A percentile compares a stretch with the other conserved stretches of the same genome.
phyloP scores from a whole-genome alignment of 2,888 invertebrate species.

The Ormyrus labotus region DNA sequence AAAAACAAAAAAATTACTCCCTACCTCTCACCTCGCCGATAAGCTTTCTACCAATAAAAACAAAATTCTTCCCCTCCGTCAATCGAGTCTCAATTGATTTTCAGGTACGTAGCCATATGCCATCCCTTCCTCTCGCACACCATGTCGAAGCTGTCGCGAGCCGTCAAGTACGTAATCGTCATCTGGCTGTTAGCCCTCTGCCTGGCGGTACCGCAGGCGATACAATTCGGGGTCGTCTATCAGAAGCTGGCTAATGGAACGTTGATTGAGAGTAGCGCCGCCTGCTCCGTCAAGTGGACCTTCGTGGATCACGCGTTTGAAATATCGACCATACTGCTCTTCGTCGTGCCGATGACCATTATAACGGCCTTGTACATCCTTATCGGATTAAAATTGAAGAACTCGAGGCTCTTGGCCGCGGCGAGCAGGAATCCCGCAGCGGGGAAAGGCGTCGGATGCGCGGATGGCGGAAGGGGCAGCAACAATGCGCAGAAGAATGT shows the following conservation, averaged over 20 bases:
- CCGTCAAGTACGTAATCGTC: slow-evolving; percentile 83
- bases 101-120: slow-evolving; percentile 69
- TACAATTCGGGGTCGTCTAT: slow-evolving; percentile 86
- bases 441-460: slow-evolving; percentile 78
- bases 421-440: slow-evolving; percentile 77
- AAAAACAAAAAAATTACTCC: too few relatives aligned
- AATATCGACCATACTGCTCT: slow-evolving; percentile 88
- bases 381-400: slow-evolving; percentile 84
- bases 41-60: too few relatives aligned
- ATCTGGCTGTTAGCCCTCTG: slow-evolving; percentile 89
- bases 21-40: too few relatives aligned
- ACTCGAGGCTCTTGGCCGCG: slow-evolving; percentile 77
- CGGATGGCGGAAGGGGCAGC: slow-evolving; percentile 72
- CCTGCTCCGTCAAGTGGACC: slow-evolving; percentile 80
- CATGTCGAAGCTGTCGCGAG: slow-evolving; percentile 89
- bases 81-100: not conserved
- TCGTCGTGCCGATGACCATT: slow-evolving; percentile 90
- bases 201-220: slow-evolving; percentile 86
- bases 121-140: slow-evolving; percentile 88
- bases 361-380: slow-evolving; percentile 89
- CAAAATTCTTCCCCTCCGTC: too few relatives aligned
- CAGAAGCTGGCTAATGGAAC: slow-evolving; percentile 72
- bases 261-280: slow-evolving; percentile 76
- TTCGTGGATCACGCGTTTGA: slow-evolving; percentile 85
- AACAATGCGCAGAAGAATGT: slow-evolving; percentile 80